A percentile compares a stretch with the other conserved stretches of the same genome.
Evolutionary conservation across 1,140 invertebrate genomes (phyloP).

Genomic region (Drosophila azteca): DNA sequence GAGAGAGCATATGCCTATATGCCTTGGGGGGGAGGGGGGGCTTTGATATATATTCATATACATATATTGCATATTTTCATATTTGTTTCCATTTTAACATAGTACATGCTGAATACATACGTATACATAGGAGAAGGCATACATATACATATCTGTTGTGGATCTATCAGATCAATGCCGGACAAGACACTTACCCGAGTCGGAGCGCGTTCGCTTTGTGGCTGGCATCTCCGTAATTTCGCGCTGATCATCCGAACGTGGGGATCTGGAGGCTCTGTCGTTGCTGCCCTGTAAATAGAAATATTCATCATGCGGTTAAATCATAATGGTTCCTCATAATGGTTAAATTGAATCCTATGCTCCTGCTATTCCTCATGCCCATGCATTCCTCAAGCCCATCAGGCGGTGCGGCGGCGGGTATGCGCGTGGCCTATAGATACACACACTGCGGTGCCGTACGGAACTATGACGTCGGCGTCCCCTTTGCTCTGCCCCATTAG

Average conservation of each 20-base stretch:
- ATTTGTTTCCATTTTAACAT: no score
- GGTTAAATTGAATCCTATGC: not conserved
- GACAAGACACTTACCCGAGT: conserved; percentile 73
- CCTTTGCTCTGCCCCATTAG: not conserved
- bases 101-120: no score
- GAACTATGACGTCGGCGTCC: conserved; percentile 24
- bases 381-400: not conserved
- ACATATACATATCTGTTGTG: conserved; percentile 46
- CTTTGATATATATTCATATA: conserved; percentile 3
- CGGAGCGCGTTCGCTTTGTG: conserved; percentile 75
- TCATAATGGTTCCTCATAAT: not conserved
- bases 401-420: conserved; percentile 1
- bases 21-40: no score
- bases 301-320: no score
- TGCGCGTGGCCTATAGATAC: conserved; percentile 49
- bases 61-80: not conserved
- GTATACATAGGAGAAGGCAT: conserved; percentile 5
- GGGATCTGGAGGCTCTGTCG: conserved; percentile 80
- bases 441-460: conserved; percentile 25
- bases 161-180: conserved; percentile 21
- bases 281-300: conserved; percentile 65
- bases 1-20: no score
- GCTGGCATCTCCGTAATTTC: conserved; percentile 68
- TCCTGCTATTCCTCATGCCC: not conserved
- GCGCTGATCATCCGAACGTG: conserved; percentile 79